These are phyloP conservation scores for Passer montanus DNA, from an alignment of 2,113 vertebrate species.

Conservation along the genomic window DNA sequence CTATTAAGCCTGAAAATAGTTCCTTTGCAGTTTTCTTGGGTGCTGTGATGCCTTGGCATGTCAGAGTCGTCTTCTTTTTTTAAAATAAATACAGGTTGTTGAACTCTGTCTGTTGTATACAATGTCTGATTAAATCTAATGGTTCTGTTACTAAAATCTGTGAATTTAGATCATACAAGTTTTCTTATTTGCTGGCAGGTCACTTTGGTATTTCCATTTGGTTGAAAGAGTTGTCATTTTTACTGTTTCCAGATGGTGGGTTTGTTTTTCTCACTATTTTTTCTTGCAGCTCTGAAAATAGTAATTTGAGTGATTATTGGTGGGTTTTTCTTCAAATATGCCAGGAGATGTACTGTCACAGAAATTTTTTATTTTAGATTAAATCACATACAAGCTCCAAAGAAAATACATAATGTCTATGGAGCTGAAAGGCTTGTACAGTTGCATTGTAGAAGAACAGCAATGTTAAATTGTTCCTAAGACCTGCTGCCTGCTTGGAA, in stretches of 20 bases:
- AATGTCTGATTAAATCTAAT: not conserved
- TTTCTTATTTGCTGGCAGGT: not conserved
- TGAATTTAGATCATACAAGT: not conserved
- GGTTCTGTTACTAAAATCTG: not conserved
- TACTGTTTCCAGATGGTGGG: not conserved
- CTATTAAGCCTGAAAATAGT: not conserved
- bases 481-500: not conserved
- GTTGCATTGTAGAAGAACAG: not conserved
- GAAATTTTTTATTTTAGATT: not conserved
- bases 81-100: not conserved
- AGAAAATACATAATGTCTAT: not conserved
- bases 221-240: not conserved
- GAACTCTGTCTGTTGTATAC: not conserved
- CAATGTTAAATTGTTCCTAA: not conserved
- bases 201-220: not conserved
- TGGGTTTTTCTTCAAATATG: not conserved
- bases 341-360: not conserved
- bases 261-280: not conserved
- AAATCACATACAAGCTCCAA: not conserved
- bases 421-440: rapidly evolving
- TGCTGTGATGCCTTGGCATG: not conserved
- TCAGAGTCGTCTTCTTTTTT: not conserved
- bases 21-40: not conserved
- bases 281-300: not conserved
- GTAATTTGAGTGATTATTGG: not conserved